Evolutionary conservation across 2,797 vertebrate genomes (phyloP).

Genomic region (Mus minutoides): DNA sequence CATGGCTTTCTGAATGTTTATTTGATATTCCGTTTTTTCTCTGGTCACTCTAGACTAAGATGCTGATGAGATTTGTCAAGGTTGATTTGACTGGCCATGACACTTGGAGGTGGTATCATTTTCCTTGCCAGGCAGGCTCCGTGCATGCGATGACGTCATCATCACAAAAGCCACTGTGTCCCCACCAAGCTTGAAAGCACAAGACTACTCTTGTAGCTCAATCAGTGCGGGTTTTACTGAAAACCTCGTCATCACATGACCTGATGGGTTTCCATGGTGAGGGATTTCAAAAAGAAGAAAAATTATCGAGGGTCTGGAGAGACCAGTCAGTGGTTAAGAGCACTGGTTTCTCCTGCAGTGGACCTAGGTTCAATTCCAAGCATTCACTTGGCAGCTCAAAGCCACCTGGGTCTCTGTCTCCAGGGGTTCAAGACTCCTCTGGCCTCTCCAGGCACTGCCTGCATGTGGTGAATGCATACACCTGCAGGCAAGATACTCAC

Average conservation of each 20-base stretch:
- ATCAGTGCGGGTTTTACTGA: not conserved
- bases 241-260: not conserved
- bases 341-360: not conserved
- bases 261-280: not conserved
- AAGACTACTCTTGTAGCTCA: not conserved
- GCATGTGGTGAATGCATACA: not conserved
- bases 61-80: not conserved
- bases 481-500: not conserved
- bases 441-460: no score
- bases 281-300: not conserved
- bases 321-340: not conserved
- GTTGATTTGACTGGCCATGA: not conserved
- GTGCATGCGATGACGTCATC: not conserved
- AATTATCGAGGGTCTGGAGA: not conserved
- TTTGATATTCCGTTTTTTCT: not conserved
- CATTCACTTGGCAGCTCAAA: no score
- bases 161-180: not conserved
- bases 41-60: not conserved
- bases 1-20: slow-evolving; percentile 13
- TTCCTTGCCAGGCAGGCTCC: not conserved
- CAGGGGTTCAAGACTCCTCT: not conserved
- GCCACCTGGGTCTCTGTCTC: not conserved
- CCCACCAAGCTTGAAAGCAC: not conserved
- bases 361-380: not conserved
- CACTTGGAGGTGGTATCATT: not conserved